Conservation (phyloP, 2,888 invertebrate genomes). For the Brachyopa scutellaris region DNA sequence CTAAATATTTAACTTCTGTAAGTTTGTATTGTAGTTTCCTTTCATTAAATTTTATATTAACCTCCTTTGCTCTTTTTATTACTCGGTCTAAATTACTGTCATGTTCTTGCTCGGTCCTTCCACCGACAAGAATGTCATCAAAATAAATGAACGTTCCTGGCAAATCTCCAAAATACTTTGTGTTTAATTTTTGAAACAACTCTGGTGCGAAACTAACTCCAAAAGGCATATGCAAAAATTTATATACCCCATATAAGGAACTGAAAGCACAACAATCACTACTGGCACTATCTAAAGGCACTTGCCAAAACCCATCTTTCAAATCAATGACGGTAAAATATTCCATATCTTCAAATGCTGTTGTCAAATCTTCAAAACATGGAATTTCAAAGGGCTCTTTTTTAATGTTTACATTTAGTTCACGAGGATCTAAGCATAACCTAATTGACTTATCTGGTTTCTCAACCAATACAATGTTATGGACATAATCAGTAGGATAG, state of each 20-base stretch:
- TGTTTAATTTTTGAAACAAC: constrained; percentile 30
- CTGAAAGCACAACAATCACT: constrained; percentile 44
- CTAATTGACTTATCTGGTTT: constrained; percentile 37
- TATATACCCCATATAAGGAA: constrained; percentile 26
- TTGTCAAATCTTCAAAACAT: constrained; percentile 20
- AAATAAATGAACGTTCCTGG: constrained; percentile 21
- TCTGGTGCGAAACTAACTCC: constrained; percentile 41
- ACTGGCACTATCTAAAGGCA: not conserved
- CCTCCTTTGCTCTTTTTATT: constrained; percentile 1
- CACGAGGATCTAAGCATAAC: constrained; percentile 35
- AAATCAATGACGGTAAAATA: constrained; percentile 39
- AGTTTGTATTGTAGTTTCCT: constrained; percentile 15
- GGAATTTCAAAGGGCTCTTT: constrained; percentile 44
- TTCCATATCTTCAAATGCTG: constrained; percentile 18
- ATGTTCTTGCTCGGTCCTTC: not conserved
- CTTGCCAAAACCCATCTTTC: constrained; percentile 43
- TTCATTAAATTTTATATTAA: constrained; percentile 38
- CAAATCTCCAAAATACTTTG: not conserved
- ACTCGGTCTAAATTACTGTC: constrained; percentile 5
- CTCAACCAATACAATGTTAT: constrained; percentile 30
- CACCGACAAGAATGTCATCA: constrained; percentile 28
- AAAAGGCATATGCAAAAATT: constrained; percentile 8
- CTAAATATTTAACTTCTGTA: constrained; percentile 23
- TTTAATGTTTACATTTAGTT: constrained; percentile 21
- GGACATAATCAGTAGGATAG: constrained; percentile 82